phyloP scores from a whole-genome alignment of 2,797 vertebrate species.

The Sebastes jordani region DNA sequence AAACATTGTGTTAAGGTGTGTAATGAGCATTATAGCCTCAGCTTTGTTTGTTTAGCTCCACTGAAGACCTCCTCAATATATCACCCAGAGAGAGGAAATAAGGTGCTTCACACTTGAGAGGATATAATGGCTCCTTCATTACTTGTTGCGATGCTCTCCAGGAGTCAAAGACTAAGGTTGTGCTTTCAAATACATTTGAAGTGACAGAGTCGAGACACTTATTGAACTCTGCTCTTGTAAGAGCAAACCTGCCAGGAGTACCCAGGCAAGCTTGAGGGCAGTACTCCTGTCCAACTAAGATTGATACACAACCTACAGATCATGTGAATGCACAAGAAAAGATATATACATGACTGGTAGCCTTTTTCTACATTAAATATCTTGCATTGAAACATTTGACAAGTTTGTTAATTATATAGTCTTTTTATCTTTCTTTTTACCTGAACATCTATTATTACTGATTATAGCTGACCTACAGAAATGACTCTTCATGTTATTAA shows the following conservation, averaged over 20 bases:
- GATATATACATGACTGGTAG: background rate
- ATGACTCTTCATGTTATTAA: background rate
- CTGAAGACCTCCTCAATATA: background rate
- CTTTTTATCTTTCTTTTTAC: background rate
- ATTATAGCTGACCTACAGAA: background rate
- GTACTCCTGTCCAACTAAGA: background rate
- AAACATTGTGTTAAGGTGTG: background rate
- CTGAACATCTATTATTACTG: background rate
- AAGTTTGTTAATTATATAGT: background rate
- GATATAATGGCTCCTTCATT: background rate
- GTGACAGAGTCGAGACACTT: background rate
- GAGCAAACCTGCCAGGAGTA: background rate
- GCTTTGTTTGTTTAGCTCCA: background rate
- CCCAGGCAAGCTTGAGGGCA: background rate
- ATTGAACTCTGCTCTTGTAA: background rate
- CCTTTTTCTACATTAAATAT: background rate
- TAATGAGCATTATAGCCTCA: background rate
- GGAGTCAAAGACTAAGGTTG: background rate
- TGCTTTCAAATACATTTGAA: background rate
- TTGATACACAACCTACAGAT: background rate
- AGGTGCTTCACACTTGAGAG: conserved; percentile 1
- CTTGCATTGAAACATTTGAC: background rate
- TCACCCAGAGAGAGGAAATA: background rate
- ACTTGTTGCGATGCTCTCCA: background rate
- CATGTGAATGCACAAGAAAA: background rate